Base-by-base conservation (phyloP, 2,888 invertebrate species). In the Melieria crassipennis region DNA sequence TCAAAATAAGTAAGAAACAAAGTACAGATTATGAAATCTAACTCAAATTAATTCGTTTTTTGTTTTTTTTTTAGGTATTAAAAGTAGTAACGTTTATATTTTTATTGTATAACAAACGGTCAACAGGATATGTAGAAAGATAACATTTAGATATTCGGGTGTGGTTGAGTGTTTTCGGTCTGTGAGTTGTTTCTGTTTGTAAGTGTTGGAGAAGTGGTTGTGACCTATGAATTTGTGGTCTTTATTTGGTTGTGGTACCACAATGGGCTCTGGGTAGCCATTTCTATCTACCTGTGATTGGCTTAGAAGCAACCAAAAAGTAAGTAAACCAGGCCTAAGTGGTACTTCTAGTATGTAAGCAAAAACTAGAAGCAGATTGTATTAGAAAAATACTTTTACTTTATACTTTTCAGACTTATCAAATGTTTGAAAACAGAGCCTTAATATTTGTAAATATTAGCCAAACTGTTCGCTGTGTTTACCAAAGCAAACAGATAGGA, bases 71-170 rank as follows among this genome's bases (percentile, higher is more conserved):
- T 30, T 30, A 30, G 30, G 30, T 30, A 30, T 30, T 30, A 62
- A 72, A 69, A 64, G 75, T 70, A 71, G 65, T 48, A 72, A 75
- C 66, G 63, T 61, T 47, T 63, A 63, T 50, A 30, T 30, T 69
- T 30, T 30, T 30, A 30, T 30, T 30, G 30, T 30, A 30, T 30
- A 30, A 81, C 83, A 82, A 84, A 84, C 83, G 83, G 84, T 79
- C 84, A 84, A 84, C 83, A 84, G 84, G 84, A 82, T 78, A 78
- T 74, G 56, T 69, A 47, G 11, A 78, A 76, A 75, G 75, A 78
- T 48, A 47, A 30, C 9, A 64, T 67, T 42, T 70, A 43, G 42
- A 55, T 58, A 9, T 56, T 6, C 64, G 47, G 57, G 48, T 55
- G 13, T 72, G 65, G 70, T 11, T 65, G 7, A 58, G 47, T 47